These are phyloP conservation scores for Amiota minor DNA, from an alignment of 2,888 invertebrate species.

Conservation along the genomic window DNA sequence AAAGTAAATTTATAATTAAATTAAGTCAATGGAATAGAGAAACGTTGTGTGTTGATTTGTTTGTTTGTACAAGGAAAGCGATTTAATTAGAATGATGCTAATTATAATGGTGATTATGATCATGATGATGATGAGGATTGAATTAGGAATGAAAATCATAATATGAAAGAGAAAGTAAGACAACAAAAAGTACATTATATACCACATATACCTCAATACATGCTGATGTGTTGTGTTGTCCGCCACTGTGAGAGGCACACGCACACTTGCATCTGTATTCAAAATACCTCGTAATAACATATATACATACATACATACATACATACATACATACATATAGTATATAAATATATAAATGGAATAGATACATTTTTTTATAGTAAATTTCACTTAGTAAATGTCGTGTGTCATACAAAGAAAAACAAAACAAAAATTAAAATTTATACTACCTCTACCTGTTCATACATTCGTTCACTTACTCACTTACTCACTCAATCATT, in stretches of 20 bases:
- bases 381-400: conserved; percentile 63
- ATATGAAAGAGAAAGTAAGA: neutral
- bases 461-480: neutral
- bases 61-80: neutral
- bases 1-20: conserved; percentile 2
- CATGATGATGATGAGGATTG: neutral
- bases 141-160: neutral
- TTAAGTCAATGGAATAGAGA: neutral
- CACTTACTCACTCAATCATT: neutral
- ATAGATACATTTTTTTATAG: conserved; percentile 51
- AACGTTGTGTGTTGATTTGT: neutral
- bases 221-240: conserved; percentile 55
- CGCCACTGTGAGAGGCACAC: neutral
- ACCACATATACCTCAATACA: conserved; percentile 67
- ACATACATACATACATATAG: conserved; percentile 32
- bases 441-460: conserved; percentile 55
- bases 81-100: neutral
- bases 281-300: conserved; percentile 40
- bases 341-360: conserved; percentile 49
- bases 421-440: conserved; percentile 33
- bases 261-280: conserved; percentile 52
- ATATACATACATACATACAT: conserved; percentile 37
- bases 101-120: neutral
- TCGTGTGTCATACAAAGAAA: conserved; percentile 45
- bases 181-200: conserved; percentile 59